These are phyloP conservation scores for Momotus momota DNA, from an alignment of 2,797 vertebrate genomes.

Conservation along the genomic window DNA sequence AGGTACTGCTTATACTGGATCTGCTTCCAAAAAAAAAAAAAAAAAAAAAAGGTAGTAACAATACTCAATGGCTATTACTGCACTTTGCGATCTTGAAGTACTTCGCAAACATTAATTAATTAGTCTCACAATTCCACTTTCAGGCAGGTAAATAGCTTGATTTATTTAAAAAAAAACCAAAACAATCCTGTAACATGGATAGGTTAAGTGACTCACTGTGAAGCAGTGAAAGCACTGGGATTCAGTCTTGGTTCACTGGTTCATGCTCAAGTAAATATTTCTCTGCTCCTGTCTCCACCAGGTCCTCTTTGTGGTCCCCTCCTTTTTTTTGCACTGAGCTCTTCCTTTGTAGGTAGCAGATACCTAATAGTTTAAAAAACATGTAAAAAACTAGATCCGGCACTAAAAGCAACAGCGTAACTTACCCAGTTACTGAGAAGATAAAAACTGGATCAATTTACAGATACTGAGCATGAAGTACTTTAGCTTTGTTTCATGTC, in stretches of 20 bases:
- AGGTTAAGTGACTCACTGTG: not conserved
- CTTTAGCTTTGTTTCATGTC: not conserved
- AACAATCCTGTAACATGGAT: not conserved
- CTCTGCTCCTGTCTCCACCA: not conserved
- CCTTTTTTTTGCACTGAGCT: not conserved
- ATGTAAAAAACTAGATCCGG: not conserved
- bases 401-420: not conserved
- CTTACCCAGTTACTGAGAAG: not conserved
- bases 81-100: not conserved
- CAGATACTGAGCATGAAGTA: not conserved
- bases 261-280: not conserved
- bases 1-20: not conserved
- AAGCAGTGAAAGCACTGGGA: not conserved
- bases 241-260: not conserved
- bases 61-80: not conserved
- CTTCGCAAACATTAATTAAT: constrained; percentile 40
- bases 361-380: not conserved
- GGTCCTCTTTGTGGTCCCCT: not conserved
- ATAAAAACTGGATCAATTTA: not conserved
- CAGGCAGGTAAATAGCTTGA: constrained; percentile 18
- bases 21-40: not conserved
- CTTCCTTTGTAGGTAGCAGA: not conserved
- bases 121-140: not conserved
- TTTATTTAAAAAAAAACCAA: not conserved
- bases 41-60: not conserved